Evolutionary conservation across 1,140 invertebrate species (phyloP), one percentile per base, ranked within the genome.

Genomic region (Trachymyrmex cornetzi): DNA sequence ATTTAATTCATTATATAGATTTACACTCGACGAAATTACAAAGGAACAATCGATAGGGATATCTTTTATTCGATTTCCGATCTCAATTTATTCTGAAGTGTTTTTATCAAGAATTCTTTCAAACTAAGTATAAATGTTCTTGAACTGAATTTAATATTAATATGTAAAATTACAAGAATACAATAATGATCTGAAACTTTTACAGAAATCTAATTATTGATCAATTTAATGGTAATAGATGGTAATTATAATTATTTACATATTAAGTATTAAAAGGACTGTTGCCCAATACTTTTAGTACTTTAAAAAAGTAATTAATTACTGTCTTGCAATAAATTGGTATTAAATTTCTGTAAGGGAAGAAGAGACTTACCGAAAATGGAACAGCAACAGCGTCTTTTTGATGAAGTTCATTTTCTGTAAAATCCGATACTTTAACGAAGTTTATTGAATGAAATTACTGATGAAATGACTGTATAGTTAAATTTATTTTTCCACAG

Each of bases 321-420:
- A 44, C 2, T 12, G 2, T 44, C 38, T 44, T 44, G 0, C 38
- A 44, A 44, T 44, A 44, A 44, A 44, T 9, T 44, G 38, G 1
- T 44, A 44, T 44, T 44, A 44, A 44, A 44, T 44, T 12, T 44
- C 38, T 44, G 38, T 44, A 44, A 44, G 38, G 9, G 48, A n/a
- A n/a, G 22, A 72, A 71, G 24, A 71, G 16, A 34, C 71, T 74
- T 74, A 74, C 71, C 71, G 48, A n/a, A n/a, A 57, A 55, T 44
- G 2, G 30, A 14, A 9, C 34, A 66, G 16, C 6, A 30, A 19
- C 2, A 16, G 6, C 16, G 16, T 34, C 19, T n/a, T 38, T 22
- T 67, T 38, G 4, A n/a, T 19, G 3, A 6, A 34, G 9, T 66
- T 67, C 1, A 14, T 44, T 38, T 64, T 11, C n/a, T 22, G 7